phyloP scores from a whole-genome alignment of 1,140 invertebrate species.

The Procambarus virginalis region DNA sequence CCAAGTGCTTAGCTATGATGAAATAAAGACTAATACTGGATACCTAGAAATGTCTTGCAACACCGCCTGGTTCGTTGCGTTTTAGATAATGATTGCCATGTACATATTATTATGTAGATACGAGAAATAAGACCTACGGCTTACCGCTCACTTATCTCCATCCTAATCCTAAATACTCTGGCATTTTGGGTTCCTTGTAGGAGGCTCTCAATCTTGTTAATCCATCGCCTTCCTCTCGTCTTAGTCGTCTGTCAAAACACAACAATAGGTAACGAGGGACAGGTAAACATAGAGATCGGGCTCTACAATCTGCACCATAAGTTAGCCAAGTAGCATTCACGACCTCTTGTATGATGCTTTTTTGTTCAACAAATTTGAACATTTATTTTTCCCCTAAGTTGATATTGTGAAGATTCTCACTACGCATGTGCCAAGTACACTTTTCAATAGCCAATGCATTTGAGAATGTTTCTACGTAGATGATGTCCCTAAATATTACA shows the following conservation, averaged over 20 bases:
- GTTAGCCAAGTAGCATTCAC: too few relatives aligned
- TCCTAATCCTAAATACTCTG: slow-evolving; percentile 4
- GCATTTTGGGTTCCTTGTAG: slow-evolving; percentile 15
- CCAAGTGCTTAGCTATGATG: too few relatives aligned
- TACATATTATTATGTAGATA: background rate
- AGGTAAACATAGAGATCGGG: slow-evolving; percentile 26
- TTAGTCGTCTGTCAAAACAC: slow-evolving; percentile 36
- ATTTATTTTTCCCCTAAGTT: slow-evolving; percentile 18
- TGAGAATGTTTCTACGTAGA: background rate
- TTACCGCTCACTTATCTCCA: slow-evolving; percentile 9
- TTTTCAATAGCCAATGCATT: slow-evolving; percentile 15
- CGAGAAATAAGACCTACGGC: background rate
- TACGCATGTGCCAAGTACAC: slow-evolving; percentile 16
- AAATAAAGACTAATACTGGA: too few relatives aligned
- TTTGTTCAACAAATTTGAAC: background rate
- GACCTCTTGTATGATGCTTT: background rate
- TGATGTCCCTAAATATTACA: background rate
- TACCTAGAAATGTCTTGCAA: too few relatives aligned
- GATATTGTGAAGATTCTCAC: background rate
- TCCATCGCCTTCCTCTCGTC: slow-evolving; percentile 16
- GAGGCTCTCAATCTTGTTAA: slow-evolving; percentile 24
- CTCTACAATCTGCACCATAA: background rate
- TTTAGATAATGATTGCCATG: background rate
- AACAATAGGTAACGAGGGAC: background rate
- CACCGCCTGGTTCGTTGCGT: too few relatives aligned